These are phyloP conservation scores for Nomada ferruginata DNA, from an alignment of 2,888 invertebrate genomes.

Conservation along the genomic window DNA sequence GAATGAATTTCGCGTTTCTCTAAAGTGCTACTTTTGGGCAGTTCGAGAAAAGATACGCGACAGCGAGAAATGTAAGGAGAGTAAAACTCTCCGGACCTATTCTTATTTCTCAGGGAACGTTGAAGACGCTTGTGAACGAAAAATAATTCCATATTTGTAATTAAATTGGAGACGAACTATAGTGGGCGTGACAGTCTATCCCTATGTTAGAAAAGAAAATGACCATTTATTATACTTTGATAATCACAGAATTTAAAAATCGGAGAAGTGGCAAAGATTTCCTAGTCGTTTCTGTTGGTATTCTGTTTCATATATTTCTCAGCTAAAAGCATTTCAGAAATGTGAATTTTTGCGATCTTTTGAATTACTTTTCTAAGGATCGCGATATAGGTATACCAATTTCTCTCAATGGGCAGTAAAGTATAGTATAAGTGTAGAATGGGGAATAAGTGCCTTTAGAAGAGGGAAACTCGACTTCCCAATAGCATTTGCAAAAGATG, in stretches of 20 bases:
- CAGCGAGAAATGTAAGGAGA: conserved; percentile 27
- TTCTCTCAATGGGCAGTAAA: not conserved
- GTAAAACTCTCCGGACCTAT: conserved; percentile 12
- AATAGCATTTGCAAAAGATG: conserved; percentile 55
- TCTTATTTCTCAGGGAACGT: conserved; percentile 1
- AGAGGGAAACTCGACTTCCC: conserved; percentile 49
- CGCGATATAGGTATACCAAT: too few relatives aligned
- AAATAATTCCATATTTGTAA: not conserved
- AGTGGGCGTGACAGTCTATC: too few relatives aligned
- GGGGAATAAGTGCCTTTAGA: conserved; percentile 12
- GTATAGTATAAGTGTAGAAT: conserved; percentile 1
- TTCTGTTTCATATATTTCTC: too few relatives aligned
- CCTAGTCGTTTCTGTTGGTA: too few relatives aligned
- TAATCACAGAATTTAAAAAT: too few relatives aligned
- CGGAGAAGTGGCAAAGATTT: too few relatives aligned
- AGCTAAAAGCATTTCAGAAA: not conserved
- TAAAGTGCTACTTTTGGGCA: conserved; percentile 42
- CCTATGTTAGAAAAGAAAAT: too few relatives aligned
- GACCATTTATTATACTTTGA: too few relatives aligned
- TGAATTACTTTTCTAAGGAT: not conserved
- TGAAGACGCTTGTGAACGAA: conserved; percentile 10
- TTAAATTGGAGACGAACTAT: not conserved
- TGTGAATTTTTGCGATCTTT: not conserved
- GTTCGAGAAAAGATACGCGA: conserved; percentile 39
- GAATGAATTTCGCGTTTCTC: conserved; percentile 72